Base-by-base conservation (phyloP, 2,888 invertebrate species). In the Scaeva pyrastri region DNA sequence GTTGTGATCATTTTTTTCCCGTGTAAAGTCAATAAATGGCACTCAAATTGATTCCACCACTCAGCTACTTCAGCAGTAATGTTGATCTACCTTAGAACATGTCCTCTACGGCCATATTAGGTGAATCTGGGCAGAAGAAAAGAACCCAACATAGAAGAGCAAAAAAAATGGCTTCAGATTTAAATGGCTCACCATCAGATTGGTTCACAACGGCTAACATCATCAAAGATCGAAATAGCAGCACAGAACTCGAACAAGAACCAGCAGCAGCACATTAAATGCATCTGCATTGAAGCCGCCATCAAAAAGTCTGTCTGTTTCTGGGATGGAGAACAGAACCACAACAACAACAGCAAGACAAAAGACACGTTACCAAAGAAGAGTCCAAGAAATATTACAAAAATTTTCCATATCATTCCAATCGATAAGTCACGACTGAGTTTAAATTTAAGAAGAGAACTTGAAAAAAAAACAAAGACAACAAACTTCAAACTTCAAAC, bases 361-460 rank as follows among this genome's bases (percentile, higher is more conserved):
- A 16, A 7, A 52, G n/a, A 50, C 60, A 48, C 36, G 45, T 19
- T 50, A 48, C 43, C 43, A 7, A 52, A 26, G 52, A 41, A 62
- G 70, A 73, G 74, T 64, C 86, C 82, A 78, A 81, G 88, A 91
- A 91, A 91, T 91, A 91, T 91, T 91, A 90, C 90, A 91, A 90
- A 91, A 91, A 91, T 92, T 90, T 91, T 91, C 90, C 91, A 91
- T 91, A 91, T 91, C 91, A 91, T 91, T 91, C 91, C 91, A 90
- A 91, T 92, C 91, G 92, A 91, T 91, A 91, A 91, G 91, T 91
- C 91, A 91, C 91, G 91, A 92, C 91, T 92, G 71, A 71, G 74
- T 86, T 86, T 78, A 52, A 68, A 52, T 39, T 60, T 39, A 60
- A 60, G 39, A 58, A 60, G 58, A 36, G 36, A 58, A 31, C 0